Evolutionary conservation across 2,113 vertebrate species (phyloP), one percentile per base, ranked within the genome.

Genomic region (Prinia subflava): DNA sequence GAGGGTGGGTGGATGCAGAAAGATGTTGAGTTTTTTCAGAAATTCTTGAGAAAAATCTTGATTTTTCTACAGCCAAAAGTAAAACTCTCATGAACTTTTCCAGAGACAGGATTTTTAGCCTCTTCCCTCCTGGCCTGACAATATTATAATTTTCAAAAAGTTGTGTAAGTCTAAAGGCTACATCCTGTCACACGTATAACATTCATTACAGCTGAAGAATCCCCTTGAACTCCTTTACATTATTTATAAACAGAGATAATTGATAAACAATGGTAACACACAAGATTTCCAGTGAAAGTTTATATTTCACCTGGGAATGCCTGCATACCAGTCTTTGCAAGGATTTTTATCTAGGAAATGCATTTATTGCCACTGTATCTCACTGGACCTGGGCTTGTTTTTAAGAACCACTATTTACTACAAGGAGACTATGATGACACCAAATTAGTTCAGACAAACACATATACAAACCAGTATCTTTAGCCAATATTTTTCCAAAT

Each of bases 51-150:
- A 79, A 56, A 71, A 79, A 46, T 22, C 4, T 23, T 62, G 2
- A 46, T 73, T 93, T 85, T 30, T 49, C 22, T 83, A 31, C 15
- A 60, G 5, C 3, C 22, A 67, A 47, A 87, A 42, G 6, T 42
- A 81, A 85, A 77, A 53, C 5, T 52, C 21, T 27, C 39, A 44
- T 7, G 14, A 57, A 62, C 11, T 2, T 74, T 75, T 46, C 18
- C 7, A 1, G 6, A 71, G 18, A 13, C 12, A 83, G 12, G 14
- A 59, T 60, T 85, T 89, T 87, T 71, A 41, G 8, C 31, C 6
- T 83, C n/a, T 35, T 2, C 3, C 2, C 4, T 5, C 4, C 17
- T 27, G 4, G 7, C 6, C 13, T 11, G 6, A 74, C 8, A 75
- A 19, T 30, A 62, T 24, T 13, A 65, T 3, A 41, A 31, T 49